These are phyloP conservation scores for Vombatus ursinus DNA, from an alignment of 2,113 vertebrate species.

Conservation along the genomic window DNA sequence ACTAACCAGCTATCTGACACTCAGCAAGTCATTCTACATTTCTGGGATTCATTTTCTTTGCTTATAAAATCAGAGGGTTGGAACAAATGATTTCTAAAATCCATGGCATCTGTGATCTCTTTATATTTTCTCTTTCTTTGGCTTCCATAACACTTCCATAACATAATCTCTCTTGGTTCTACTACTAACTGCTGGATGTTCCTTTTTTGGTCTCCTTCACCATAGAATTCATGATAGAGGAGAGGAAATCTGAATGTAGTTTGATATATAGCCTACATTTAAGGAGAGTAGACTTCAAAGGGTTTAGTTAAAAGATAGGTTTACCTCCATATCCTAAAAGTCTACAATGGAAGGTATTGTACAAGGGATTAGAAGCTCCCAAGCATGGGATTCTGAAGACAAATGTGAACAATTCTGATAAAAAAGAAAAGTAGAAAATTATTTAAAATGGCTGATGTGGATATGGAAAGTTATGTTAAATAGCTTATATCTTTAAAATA, in stretches of 20 bases:
- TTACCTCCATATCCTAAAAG: not conserved
- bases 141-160: not conserved
- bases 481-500: not conserved
- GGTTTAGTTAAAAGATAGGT: no score
- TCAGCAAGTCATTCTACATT: not conserved
- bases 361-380: not conserved
- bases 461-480: not conserved
- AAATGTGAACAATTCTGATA: not conserved
- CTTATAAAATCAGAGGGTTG: not conserved
- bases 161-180: not conserved
- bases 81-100: not conserved
- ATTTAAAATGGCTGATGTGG: not conserved
- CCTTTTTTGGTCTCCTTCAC: not conserved
- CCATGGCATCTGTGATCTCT: not conserved
- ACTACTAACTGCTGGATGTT: not conserved
- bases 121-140: not conserved
- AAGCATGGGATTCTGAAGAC: not conserved
- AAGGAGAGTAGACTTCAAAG: no score
- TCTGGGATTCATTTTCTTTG: not conserved
- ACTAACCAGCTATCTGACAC: not conserved
- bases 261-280: not conserved
- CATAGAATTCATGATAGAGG: not conserved
- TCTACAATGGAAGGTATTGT: not conserved
- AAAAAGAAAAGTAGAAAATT: not conserved
- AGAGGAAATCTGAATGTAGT: not conserved